A percentile compares a stretch with the other conserved stretches of the same genome.
phyloP scores from a whole-genome alignment of 2,888 invertebrate species.

The Chloroclystis v-ata region DNA sequence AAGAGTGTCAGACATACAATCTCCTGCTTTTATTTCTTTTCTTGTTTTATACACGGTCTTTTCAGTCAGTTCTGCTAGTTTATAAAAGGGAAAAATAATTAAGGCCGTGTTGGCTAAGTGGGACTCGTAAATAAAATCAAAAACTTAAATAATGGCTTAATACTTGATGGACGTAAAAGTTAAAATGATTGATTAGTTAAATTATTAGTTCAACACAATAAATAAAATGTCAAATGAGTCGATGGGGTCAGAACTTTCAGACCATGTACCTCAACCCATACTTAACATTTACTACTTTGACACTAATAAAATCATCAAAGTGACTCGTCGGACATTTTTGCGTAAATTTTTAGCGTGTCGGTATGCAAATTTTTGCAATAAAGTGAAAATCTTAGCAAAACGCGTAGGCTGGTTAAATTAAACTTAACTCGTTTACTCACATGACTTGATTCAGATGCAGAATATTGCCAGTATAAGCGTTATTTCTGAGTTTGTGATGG shows the following conservation, averaged over 20 bases:
- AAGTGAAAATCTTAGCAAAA: slow-evolving; percentile 34
- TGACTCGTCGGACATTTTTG: slow-evolving; percentile 25
- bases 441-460: not conserved
- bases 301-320: slow-evolving; percentile 34
- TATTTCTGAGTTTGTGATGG: no score
- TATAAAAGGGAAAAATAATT: no score
- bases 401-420: slow-evolving; percentile 11
- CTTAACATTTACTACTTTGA: slow-evolving; percentile 26
- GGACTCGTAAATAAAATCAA: no score
- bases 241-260: not conserved
- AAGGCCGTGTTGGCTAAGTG: no score
- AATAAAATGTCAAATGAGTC: not conserved
- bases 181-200: no score
- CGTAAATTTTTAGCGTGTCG: slow-evolving; percentile 33
- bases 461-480: no score
- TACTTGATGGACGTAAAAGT: no score
- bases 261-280: slow-evolving; percentile 3
- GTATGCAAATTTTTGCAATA: slow-evolving; percentile 34
- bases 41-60: slow-evolving; percentile 5
- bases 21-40: slow-evolving; percentile 15
- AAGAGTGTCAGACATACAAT: slow-evolving; percentile 10
- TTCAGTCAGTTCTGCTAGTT: no score
- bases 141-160: no score
- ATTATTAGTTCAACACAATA: no score
- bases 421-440: not conserved